Base-by-base conservation (phyloP, 2,113 vertebrate genomes). In the Ictalurus furcatus region DNA sequence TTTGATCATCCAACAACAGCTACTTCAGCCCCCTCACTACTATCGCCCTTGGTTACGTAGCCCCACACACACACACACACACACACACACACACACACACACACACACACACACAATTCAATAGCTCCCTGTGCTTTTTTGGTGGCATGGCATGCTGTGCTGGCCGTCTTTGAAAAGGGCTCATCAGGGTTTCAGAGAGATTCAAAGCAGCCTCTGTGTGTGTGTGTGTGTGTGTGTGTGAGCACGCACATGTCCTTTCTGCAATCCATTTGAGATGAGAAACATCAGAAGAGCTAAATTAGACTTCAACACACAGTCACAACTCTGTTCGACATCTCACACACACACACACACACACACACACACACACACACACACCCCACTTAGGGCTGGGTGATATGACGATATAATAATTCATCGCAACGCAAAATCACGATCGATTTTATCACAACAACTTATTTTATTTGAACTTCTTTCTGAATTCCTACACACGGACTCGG, bases 1-100 rank as follows among this genome's bases (percentile, higher is more conserved):
- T 95, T 96, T 95, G 94, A 96, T 95, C 95, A 92, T 91, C 91
- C 93, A 92, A 92, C 91, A 90, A 90, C 34, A 92, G 91, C 92
- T 91, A 92, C 87, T 90, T 89, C 91, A 90, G 58, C 69, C 82
- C 54, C 73, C 82, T 52, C 85, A 89, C 56, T 79, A 85, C 56
- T 37, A 61, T 86, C 79, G 28, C 87, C 88, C 88, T 28, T 82
- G 61, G 83, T 84, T 90, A 87, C 89, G 56, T 87, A 63, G 48
- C 58, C 80, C 61, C 85, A 85, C 86, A 79, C 67, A 23, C 11
- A 2, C 58, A 78, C 90, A 63, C 30, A 87, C 78, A 58, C 80
- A 86, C 85, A 58, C 80, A 83, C 80, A 34, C 58, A 25, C 81
- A 12, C n/a, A 83, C 56, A 83, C 56, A 83, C 56, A 40, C 34